Percentiles rank a stretch among this genome's conserved stretches.
Evolutionary conservation across 2,113 vertebrate species (phyloP).

Genomic region (Chauna torquata): DNA sequence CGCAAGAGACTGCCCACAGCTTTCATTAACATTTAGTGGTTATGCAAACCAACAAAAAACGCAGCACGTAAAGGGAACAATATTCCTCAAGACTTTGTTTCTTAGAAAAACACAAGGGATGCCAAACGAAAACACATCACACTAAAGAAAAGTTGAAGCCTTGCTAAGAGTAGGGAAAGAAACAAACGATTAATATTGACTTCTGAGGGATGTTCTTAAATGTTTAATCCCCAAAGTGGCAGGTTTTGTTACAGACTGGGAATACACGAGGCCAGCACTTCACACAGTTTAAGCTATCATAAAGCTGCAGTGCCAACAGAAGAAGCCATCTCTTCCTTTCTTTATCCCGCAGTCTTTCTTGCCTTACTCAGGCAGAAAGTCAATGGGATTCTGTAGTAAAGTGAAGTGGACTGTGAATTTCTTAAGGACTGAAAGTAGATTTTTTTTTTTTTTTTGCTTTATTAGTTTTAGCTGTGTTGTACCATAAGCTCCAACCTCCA

Average conservation of each 20-base stretch:
- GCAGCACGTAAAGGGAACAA: background rate
- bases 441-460: background rate
- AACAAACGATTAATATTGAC: background rate
- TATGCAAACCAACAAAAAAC: background rate
- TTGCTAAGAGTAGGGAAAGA: background rate
- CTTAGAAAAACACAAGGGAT: background rate
- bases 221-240: background rate
- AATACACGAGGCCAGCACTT: background rate
- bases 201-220: background rate
- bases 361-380: background rate
- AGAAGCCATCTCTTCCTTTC: background rate
- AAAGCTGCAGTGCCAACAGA: background rate
- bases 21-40: background rate
- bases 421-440: background rate
- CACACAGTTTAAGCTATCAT: background rate
- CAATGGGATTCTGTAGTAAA: background rate
- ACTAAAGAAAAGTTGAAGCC: background rate
- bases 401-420: background rate
- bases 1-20: background rate
- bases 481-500: background rate
- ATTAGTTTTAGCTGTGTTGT: background rate
- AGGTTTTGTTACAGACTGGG: background rate
- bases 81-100: background rate
- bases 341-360: background rate
- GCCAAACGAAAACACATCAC: background rate